Evolutionary conservation across 1,140 invertebrate species (phyloP).

Genomic region (Penaeus japonicus): DNA sequence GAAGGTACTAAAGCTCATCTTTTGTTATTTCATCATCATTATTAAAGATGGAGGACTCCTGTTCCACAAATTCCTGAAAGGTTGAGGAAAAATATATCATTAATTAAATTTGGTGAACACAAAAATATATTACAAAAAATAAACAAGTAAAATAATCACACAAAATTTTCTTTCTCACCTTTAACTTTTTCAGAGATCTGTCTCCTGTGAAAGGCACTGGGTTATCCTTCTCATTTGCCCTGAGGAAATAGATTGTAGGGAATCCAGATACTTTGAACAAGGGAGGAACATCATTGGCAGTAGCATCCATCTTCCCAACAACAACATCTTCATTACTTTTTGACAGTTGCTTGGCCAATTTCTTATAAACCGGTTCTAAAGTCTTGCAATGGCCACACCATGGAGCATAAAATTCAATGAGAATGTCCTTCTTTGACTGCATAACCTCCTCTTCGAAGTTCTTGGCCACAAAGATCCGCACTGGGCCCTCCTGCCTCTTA

Average conservation of each 20-base stretch:
- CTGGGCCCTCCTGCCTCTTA: slow-evolving; percentile 65
- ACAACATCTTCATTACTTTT: slow-evolving; percentile 64
- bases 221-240: slow-evolving; percentile 65
- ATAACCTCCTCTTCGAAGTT: slow-evolving; percentile 66
- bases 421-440: slow-evolving; percentile 64
- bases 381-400: slow-evolving; percentile 69
- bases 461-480: slow-evolving; percentile 66
- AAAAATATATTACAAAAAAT: neutral
- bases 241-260: slow-evolving; percentile 68
- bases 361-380: slow-evolving; percentile 65
- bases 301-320: slow-evolving; percentile 69
- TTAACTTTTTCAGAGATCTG: slow-evolving; percentile 64
- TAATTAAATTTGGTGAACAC: too few species aligned
- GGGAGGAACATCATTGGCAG: slow-evolving; percentile 67
- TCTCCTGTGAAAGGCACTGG: slow-evolving; percentile 66
- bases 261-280: slow-evolving; percentile 67
- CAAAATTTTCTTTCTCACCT: slow-evolving; percentile 47
- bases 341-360: slow-evolving; percentile 63
- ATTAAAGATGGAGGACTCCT: too few species aligned
- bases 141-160: neutral
- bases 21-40: too few species aligned
- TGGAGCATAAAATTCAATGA: slow-evolving; percentile 69
- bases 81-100: too few species aligned
- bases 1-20: too few species aligned
- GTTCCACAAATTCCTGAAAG: too few species aligned